Evolutionary conservation across 2,888 invertebrate species (phyloP), one percentile per base, ranked within the genome.

Genomic region (Sarcophaga rosellei): DNA sequence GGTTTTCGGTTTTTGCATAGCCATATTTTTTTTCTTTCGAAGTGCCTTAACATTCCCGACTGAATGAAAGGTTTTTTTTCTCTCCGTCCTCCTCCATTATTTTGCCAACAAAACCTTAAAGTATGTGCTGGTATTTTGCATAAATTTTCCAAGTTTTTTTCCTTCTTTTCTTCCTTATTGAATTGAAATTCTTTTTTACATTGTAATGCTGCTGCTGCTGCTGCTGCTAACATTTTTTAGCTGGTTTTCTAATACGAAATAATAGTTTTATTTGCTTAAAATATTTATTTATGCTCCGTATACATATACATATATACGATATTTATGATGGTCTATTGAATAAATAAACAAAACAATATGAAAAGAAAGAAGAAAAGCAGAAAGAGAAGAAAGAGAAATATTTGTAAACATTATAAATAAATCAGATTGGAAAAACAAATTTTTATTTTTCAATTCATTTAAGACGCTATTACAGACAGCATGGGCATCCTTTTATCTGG

Each of bases 91-190:
- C 8, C 35, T 8, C 10, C 8, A 88, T 45, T 69, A 59, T 57
- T 84, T 65, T 35, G 21, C 83, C 73, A 83, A 86, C 53, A 74
- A 76, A 35, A 76, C 74, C 44, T 70, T 47, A 53, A 65, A 80
- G 85, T 87, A 85, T 89, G 88, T 88, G 85, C 84, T 88, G 86
- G 85, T 83, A 88, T 87, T 89, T 89, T 88, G 87, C 88, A 89
- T 89, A 89, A 89, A 89, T 89, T 89, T 89, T 10, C 35, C 0
- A 87, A 88, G 88, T 80, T 88, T 53, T 53, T 53, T 17, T 53
- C 17, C 15, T 47, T 35, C 35, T 10, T 35, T 35, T 8, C 2
- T 35, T 35, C 35, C 8, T 53, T 89, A 89, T 89, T 89, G 89
- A 89, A 89, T 89, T 89, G 88, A 81, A 79, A 47, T 3, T 53